These are phyloP conservation scores for Drosophila prosaltans DNA, from an alignment of 1,140 invertebrate genomes.

Conservation along the genomic window DNA sequence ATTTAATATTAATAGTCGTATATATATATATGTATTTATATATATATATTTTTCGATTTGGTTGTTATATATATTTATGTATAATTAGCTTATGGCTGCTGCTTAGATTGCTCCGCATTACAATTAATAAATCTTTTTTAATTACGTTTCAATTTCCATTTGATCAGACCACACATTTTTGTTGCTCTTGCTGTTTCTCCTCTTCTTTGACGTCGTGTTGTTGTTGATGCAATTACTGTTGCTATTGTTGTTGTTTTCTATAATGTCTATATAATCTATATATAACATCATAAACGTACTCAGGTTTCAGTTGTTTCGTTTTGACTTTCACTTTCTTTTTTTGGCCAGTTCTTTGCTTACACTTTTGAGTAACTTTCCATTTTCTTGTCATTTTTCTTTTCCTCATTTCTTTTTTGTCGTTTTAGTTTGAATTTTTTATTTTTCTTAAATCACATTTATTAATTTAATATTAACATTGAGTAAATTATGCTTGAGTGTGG, in stretches of 20 bases:
- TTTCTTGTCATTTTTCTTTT: conserved; percentile 28
- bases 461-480: conserved; percentile 77
- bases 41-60: conserved; percentile 25
- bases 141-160: conserved; percentile 57
- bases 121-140: conserved; percentile 58
- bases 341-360: conserved; percentile 40
- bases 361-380: conserved; percentile 34
- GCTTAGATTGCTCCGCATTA: conserved; percentile 66
- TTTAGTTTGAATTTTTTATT: conserved; percentile 54
- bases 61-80: conserved; percentile 15
- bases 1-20: conserved; percentile 59
- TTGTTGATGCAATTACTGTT: background rate
- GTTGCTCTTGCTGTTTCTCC: background rate
- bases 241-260: conserved; percentile 17
- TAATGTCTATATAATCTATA: conserved; percentile 39
- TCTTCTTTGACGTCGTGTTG: background rate
- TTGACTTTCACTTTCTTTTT: conserved; percentile 2
- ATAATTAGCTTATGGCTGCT: conserved; percentile 62
- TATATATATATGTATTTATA: conserved; percentile 58
- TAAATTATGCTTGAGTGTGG: conserved; percentile 77
- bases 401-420: conserved; percentile 29
- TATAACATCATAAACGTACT: conserved; percentile 31
- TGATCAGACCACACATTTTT: conserved; percentile 49
- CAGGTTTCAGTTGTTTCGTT: conserved; percentile 18
- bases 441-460: conserved; percentile 80